Percentiles rank a stretch among this genome's conserved stretches.
Conservation (phyloP, 2,113 vertebrate genomes). For the Coptodon bakossiorum region DNA sequence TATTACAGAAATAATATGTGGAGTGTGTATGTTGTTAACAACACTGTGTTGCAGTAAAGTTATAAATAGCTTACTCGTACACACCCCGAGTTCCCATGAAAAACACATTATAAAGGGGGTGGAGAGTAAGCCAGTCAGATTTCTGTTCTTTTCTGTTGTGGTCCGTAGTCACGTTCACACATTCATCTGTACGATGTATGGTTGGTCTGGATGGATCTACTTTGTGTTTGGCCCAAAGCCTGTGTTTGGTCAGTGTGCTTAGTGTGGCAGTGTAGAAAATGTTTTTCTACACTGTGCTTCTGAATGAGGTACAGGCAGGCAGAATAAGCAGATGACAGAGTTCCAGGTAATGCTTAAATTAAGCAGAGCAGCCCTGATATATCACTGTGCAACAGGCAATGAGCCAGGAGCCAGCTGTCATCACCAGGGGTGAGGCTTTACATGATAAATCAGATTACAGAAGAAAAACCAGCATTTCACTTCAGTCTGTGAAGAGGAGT, state of each 20-base stretch:
- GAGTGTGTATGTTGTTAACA: not conserved
- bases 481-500: not conserved
- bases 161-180: not conserved
- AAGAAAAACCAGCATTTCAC: not conserved
- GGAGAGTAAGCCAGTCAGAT: not conserved
- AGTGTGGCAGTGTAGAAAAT: not conserved
- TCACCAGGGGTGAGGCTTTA: not conserved
- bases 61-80: not conserved
- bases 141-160: not conserved
- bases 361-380: not conserved
- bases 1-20: not conserved
- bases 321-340: not conserved
- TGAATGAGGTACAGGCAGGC: not conserved
- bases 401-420: not conserved
- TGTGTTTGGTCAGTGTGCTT: not conserved
- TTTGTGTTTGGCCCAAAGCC: constrained; percentile 7
- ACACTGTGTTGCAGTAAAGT: not conserved
- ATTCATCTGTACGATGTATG: not conserved
- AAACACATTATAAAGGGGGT: not conserved
- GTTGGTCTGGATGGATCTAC: constrained; percentile 17
- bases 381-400: not conserved
- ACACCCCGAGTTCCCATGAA: not conserved
- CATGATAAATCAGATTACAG: not conserved
- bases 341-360: not conserved
- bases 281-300: not conserved